These are phyloP conservation scores for Anoura caudifer DNA, from an alignment of 2,113 vertebrate genomes.

Conservation along the genomic window DNA sequence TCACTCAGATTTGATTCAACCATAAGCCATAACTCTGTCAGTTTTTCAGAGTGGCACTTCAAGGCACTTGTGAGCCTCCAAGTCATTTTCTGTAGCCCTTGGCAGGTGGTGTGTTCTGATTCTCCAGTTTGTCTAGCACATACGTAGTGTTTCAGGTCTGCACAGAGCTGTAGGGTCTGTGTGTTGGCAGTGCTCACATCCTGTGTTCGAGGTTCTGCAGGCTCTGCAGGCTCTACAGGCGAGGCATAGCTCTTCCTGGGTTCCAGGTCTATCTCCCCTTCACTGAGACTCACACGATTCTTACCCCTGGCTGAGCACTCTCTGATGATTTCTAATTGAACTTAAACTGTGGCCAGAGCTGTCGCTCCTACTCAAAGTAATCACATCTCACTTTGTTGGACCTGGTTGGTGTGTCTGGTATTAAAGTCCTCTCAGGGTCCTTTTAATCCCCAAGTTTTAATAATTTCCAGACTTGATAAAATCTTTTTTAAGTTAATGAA, in stretches of 20 bases:
- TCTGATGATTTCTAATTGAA: neutral
- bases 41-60: neutral
- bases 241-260: neutral
- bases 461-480: neutral
- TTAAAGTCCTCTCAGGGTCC: neutral
- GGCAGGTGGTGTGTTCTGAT: neutral
- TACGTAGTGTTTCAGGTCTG: neutral
- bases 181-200: neutral
- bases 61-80: neutral
- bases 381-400: neutral
- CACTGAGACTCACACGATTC: neutral
- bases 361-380: neutral
- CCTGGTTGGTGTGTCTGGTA: neutral
- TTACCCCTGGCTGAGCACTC: neutral
- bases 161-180: neutral
- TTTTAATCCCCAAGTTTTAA: neutral
- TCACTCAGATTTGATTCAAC: neutral
- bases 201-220: neutral
- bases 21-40: neutral
- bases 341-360: neutral
- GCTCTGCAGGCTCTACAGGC: too few relatives aligned
- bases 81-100: fast-evolving
- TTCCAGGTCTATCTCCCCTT: neutral
- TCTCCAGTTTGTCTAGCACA: neutral
- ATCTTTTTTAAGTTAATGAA: neutral